Conservation (phyloP, 2,888 invertebrate species). For the Cephus sareptanus region DNA sequence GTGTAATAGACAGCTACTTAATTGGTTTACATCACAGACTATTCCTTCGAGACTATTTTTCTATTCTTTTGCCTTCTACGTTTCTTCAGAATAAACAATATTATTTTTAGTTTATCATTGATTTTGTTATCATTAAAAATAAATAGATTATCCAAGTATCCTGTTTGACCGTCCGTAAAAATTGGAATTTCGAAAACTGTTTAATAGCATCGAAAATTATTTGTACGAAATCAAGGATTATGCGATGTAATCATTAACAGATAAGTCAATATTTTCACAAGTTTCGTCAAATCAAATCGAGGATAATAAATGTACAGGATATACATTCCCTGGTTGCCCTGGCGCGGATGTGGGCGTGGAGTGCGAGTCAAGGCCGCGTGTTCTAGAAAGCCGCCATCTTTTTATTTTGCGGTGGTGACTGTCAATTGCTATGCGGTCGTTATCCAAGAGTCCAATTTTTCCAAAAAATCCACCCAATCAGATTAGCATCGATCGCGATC, state of each 20-base stretch:
- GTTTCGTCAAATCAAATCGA: neutral
- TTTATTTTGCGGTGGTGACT: conserved; percentile 32
- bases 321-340: conserved; percentile 39
- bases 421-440: conserved; percentile 22
- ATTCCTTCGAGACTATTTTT: neutral
- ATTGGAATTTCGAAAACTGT: neutral
- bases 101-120: neutral
- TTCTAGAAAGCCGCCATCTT: conserved; percentile 39
- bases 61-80: neutral
- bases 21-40: neutral
- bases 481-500: neutral
- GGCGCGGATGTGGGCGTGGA: conserved; percentile 44
- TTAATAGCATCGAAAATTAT: neutral
- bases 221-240: neutral
- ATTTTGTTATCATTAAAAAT: too few relatives aligned
- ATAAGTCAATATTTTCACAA: neutral
- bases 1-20: neutral
- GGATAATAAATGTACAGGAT: conserved; percentile 33
- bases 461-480: neutral
- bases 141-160: too few relatives aligned
- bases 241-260: neutral
- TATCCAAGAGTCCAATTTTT: neutral
- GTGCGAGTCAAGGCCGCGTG: conserved; percentile 44
- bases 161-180: too few relatives aligned
- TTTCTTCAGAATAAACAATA: neutral